phyloP scores from a whole-genome alignment of 2,888 invertebrate genomes.

The Drosophila picticornis region DNA sequence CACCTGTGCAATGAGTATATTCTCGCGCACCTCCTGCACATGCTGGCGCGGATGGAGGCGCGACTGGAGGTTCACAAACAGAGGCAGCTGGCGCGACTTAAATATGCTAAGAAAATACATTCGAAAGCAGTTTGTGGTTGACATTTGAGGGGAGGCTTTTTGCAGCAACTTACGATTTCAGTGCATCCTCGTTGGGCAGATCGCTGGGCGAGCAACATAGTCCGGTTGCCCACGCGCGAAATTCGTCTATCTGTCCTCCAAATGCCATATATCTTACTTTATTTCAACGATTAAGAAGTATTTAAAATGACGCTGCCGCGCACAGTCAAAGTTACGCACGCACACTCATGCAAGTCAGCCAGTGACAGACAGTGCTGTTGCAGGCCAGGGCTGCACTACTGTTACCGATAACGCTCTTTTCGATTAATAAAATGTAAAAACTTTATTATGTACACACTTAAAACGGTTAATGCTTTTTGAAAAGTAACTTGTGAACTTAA shows the following conservation, averaged over 20 bases:
- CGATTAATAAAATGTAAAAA: slow-evolving; percentile 22
- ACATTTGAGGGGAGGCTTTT: not conserved
- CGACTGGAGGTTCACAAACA: slow-evolving; percentile 79
- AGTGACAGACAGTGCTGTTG: not conserved
- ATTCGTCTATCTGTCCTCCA: slow-evolving; percentile 70
- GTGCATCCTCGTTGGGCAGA: slow-evolving; percentile 81
- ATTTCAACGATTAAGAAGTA: not conserved
- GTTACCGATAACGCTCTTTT: slow-evolving; percentile 17
- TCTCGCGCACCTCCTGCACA: slow-evolving; percentile 79
- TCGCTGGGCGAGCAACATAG: slow-evolving; percentile 78
- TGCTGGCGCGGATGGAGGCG: slow-evolving; percentile 81
- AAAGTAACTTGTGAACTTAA: slow-evolving; percentile 10
- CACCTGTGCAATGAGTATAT: slow-evolving; percentile 81
- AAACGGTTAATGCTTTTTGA: slow-evolving; percentile 17
- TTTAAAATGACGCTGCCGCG: slow-evolving; percentile 40
- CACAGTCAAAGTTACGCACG: slow-evolving; percentile 10
- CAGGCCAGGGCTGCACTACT: slow-evolving; percentile 14
- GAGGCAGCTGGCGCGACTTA: slow-evolving; percentile 80
- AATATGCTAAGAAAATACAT: slow-evolving; percentile 75
- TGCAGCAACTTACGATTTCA: slow-evolving; percentile 78
- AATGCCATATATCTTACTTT: slow-evolving; percentile 42
- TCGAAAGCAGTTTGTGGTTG: not conserved
- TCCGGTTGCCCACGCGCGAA: slow-evolving; percentile 81
- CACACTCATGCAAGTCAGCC: slow-evolving; percentile 5
- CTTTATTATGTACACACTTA: slow-evolving; percentile 60